Conservation (phyloP, 2,888 invertebrate species). For the Macrophya alboannulata region DNA sequence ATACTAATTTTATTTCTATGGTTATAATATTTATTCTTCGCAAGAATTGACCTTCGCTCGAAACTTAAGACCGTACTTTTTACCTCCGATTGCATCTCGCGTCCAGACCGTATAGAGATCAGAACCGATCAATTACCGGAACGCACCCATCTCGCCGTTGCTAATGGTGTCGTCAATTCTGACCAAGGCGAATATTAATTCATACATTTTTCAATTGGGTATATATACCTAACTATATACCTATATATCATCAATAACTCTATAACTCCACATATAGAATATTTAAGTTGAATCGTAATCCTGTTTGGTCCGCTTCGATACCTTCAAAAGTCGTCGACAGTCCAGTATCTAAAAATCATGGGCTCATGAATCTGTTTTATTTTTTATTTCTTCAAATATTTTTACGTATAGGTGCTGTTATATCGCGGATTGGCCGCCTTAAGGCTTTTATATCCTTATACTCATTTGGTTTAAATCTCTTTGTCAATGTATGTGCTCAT, state of each 20-base stretch:
- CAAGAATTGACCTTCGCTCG: slow-evolving; percentile 26
- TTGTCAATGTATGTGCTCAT: neutral
- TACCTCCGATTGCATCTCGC: slow-evolving; percentile 24
- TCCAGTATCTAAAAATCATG: slow-evolving; percentile 6
- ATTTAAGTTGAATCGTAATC: slow-evolving; percentile 18
- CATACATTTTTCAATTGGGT: neutral
- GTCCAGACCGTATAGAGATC: neutral
- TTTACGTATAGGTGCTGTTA: neutral
- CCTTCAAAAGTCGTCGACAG: slow-evolving; percentile 33
- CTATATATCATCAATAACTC: neutral
- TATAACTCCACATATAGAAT: neutral
- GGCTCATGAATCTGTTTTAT: neutral
- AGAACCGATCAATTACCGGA: slow-evolving; percentile 10
- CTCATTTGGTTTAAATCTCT: neutral
- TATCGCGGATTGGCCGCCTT: neutral
- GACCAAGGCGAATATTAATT: slow-evolving; percentile 16
- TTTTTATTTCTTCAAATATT: neutral
- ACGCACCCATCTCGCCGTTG: slow-evolving; percentile 6
- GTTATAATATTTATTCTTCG: neutral
- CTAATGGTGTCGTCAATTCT: slow-evolving; percentile 47
- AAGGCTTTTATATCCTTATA: neutral
- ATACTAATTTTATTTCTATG: slow-evolving; percentile 17
- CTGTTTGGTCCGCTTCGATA: slow-evolving; percentile 13
- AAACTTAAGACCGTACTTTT: slow-evolving; percentile 24
- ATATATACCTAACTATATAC: too few relatives aligned